A percentile compares a stretch with the other conserved stretches of the same genome.
phyloP scores from a whole-genome alignment of 1,140 invertebrate genomes.

The Chironomus tepperi region DNA sequence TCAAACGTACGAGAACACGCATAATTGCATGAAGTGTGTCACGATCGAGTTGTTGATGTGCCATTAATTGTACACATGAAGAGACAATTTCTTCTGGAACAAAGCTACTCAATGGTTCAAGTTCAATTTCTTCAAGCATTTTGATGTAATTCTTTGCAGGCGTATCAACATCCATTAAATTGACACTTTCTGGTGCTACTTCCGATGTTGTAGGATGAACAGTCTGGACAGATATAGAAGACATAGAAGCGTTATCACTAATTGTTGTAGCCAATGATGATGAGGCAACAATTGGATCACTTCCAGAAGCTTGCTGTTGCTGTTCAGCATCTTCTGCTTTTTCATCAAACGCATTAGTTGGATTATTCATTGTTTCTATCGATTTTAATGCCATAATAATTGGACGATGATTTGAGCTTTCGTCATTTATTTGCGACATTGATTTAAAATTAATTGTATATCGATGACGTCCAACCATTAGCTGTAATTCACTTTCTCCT shows the following conservation, averaged over 20 bases:
- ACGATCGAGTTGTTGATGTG: conserved; percentile 53
- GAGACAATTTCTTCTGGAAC: conserved; percentile 41
- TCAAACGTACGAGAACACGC: conserved; percentile 66
- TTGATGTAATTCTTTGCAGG: not conserved
- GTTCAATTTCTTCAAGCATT: not conserved
- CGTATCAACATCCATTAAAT: conserved; percentile 5
- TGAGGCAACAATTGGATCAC: no score
- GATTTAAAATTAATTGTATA: conserved; percentile 74
- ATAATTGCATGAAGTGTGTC: conserved; percentile 73
- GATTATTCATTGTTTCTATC: conserved; percentile 29
- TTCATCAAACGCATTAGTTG: not conserved
- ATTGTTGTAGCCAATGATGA: no score
- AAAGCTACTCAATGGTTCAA: conserved; percentile 30
- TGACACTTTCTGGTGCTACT: conserved; percentile 26
- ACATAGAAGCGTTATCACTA: no score
- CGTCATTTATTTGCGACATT: conserved; percentile 77
- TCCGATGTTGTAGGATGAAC: conserved; percentile 24
- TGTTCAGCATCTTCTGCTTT: conserved; percentile 25
- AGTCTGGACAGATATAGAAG: not conserved
- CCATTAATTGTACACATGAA: conserved; percentile 62
- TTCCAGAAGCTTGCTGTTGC: conserved; percentile 24
- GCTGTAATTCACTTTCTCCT: conserved; percentile 62
- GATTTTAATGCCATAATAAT: conserved; percentile 61
- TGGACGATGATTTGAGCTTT: conserved; percentile 72
- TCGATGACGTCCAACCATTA: conserved; percentile 62